phyloP scores from a whole-genome alignment of 2,113 vertebrate species.

The Hemibagrus wyckioides region DNA sequence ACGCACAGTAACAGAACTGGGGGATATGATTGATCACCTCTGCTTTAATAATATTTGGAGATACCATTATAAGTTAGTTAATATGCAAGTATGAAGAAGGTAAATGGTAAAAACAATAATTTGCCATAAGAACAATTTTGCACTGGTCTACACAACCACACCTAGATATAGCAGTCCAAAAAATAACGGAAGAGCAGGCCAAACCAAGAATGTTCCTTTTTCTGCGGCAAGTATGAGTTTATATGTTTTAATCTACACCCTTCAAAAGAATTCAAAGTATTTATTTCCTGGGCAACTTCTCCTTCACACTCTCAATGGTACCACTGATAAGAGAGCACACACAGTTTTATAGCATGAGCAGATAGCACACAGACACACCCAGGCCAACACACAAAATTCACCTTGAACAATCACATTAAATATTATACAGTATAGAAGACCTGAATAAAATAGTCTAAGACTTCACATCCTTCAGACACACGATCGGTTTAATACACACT shows the following conservation, averaged over 20 bases:
- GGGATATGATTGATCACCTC: no score
- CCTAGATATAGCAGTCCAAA: not conserved
- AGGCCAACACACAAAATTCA: not conserved
- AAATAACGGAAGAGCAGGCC: not conserved
- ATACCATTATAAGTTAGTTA: no score
- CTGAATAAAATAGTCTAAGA: not conserved
- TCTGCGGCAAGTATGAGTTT: no score
- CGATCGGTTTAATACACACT: not conserved
- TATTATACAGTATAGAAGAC: not conserved
- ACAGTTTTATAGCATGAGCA: not conserved
- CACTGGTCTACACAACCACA: not conserved
- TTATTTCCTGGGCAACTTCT: not conserved
- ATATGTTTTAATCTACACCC: not conserved
- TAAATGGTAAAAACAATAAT: no score
- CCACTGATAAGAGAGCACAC: not conserved
- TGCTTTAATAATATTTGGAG: no score
- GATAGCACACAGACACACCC: slow-evolving; percentile 9
- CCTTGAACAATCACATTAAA: not conserved
- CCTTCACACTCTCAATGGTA: not conserved
- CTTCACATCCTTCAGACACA: not conserved
- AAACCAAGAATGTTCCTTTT: no score
- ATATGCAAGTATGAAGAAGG: no score
- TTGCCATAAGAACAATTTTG: no score
- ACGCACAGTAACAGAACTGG: no score
- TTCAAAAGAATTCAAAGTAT: not conserved